These are phyloP conservation scores for Lepidurus couesii DNA, from an alignment of 1,140 invertebrate species.

Conservation along the genomic window DNA sequence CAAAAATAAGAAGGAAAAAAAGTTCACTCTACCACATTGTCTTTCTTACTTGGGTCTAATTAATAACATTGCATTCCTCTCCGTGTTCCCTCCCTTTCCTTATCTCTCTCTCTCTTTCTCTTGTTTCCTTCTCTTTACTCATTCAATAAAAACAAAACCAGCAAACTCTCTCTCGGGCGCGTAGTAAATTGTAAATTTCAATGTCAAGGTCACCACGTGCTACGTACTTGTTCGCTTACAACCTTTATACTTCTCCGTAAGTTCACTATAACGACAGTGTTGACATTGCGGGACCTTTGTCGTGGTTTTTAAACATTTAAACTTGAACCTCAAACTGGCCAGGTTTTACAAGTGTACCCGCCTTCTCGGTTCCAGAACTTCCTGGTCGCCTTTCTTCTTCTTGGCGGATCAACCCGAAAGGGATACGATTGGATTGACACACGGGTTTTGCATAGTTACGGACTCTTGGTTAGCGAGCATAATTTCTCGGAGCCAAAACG, in stretches of 20 bases:
- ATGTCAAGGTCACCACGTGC: conserved; percentile 21
- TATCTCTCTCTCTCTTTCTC: neutral
- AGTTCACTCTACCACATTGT: too few species aligned
- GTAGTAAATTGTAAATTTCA: conserved; percentile 15
- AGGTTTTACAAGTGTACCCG: too few species aligned
- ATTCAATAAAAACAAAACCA: neutral
- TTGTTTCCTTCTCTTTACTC: neutral
- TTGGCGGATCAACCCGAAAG: neutral
- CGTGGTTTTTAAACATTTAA: neutral
- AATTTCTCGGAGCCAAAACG: neutral
- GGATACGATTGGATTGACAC: conserved; percentile 15
- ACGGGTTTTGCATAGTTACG: neutral
- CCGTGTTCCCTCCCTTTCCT: neutral
- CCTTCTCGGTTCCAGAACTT: neutral
- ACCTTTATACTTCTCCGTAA: neutral
- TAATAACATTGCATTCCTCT: too few species aligned
- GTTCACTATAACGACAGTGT: neutral
- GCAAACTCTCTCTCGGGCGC: neutral
- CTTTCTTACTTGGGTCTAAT: too few species aligned
- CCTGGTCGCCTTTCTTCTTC: neutral
- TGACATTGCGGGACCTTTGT: conserved; percentile 12
- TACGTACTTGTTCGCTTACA: neutral
- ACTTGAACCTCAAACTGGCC: too few species aligned
- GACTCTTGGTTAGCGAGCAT: conserved; percentile 1
- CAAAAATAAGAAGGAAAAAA: too few species aligned